phyloP scores from a whole-genome alignment of 2,113 vertebrate species.

The Anolis sagrei region DNA sequence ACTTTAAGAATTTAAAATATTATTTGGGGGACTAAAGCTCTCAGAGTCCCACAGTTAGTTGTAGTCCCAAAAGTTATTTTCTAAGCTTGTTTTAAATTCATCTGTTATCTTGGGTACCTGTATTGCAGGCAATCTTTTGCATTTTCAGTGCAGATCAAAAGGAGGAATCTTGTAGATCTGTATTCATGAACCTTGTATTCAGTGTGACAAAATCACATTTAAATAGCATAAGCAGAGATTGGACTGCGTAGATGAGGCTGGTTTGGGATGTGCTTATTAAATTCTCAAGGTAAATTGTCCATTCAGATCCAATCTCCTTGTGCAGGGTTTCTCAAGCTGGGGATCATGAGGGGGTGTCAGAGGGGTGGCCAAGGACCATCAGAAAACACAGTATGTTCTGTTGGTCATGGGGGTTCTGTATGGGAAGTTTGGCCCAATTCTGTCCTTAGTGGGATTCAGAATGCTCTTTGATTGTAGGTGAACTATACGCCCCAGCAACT shows the following conservation, averaged over 20 bases:
- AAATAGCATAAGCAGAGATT: slow-evolving; percentile 63
- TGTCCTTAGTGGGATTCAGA: too few species aligned
- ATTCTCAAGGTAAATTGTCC: background rate
- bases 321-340: too few species aligned
- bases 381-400: too few species aligned
- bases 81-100: background rate
- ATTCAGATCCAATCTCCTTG: slow-evolving; percentile 54
- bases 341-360: too few species aligned
- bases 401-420: too few species aligned
- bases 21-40: too few species aligned
- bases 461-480: too few species aligned
- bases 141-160: background rate
- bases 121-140: background rate
- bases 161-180: slow-evolving; percentile 31
- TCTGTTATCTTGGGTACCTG: background rate
- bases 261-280: slow-evolving; percentile 57
- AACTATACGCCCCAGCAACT: too few species aligned
- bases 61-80: too few species aligned
- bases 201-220: slow-evolving; percentile 55
- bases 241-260: slow-evolving; percentile 43
- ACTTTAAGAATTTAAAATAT: background rate
- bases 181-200: slow-evolving; percentile 30
- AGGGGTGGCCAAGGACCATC: too few species aligned
- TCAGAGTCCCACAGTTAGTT: too few species aligned
- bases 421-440: too few species aligned